A percentile compares a stretch with the other conserved stretches of the same genome.
Evolutionary conservation across 2,113 vertebrate species (phyloP).

Genomic region (Xenopus tropicalis): DNA sequence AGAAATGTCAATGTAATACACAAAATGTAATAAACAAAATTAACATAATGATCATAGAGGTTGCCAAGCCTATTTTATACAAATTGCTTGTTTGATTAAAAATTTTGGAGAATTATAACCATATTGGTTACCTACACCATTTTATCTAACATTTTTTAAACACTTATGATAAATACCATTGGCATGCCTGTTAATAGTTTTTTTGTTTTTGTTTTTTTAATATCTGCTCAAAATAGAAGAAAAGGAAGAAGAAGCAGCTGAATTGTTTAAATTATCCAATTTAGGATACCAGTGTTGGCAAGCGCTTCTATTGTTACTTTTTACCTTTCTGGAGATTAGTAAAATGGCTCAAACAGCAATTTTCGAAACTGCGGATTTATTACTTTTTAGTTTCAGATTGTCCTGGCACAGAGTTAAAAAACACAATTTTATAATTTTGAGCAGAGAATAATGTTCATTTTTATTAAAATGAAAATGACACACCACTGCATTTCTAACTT

Average conservation of each 20-base stretch:
- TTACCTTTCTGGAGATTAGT: conserved; percentile 63
- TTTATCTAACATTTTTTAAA: too few relatives aligned
- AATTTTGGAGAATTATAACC: too few relatives aligned
- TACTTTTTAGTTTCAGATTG: conserved; percentile 75
- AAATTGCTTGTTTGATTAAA: too few relatives aligned
- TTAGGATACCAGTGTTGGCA: conserved; percentile 36
- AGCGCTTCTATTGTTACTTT: conserved; percentile 47
- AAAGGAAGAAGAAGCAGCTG: conserved; percentile 33
- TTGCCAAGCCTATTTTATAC: too few relatives aligned
- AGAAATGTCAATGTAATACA: too few relatives aligned
- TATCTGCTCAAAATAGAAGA: conserved; percentile 14
- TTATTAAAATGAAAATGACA: conserved; percentile 87
- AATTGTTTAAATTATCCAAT: conserved; percentile 36
- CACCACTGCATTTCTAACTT: conserved; percentile 84
- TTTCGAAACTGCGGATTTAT: conserved; percentile 75
- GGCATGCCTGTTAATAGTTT: too few relatives aligned
- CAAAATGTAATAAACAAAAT: too few relatives aligned
- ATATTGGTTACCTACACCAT: too few relatives aligned
- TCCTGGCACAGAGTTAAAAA: conserved; percentile 73
- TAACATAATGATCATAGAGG: too few relatives aligned
- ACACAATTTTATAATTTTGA: conserved; percentile 80
- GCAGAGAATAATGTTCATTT: conserved; percentile 83
- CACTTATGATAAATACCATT: too few relatives aligned
- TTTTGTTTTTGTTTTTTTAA: too few relatives aligned
- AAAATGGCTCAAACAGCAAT: conserved; percentile 69